These are phyloP conservation scores for Melanotaenia duboulayi DNA, from an alignment of 2,113 vertebrate genomes.

Conservation along the genomic window DNA sequence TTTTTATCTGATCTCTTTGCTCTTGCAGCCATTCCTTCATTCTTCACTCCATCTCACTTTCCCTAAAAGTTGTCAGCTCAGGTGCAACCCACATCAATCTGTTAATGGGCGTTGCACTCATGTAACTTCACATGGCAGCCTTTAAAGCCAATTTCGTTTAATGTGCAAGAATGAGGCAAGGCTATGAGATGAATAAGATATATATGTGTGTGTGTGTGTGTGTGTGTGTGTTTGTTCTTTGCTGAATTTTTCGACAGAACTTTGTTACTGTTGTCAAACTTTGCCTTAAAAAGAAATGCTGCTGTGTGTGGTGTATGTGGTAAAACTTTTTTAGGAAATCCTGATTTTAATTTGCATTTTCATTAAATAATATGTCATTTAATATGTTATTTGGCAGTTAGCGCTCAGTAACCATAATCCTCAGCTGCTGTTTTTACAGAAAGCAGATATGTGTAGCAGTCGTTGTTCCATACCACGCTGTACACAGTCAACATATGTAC, in stretches of 20 bases:
- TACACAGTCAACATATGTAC: neutral
- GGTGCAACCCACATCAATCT: slow-evolving; percentile 49
- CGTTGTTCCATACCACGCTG: no score
- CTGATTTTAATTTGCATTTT: slow-evolving; percentile 3
- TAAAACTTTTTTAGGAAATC: neutral
- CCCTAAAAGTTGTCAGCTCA: slow-evolving; percentile 41
- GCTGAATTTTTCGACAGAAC: neutral
- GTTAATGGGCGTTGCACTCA: slow-evolving; percentile 38
- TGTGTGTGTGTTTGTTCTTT: neutral
- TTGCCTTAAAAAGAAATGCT: neutral
- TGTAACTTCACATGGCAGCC: slow-evolving; percentile 19
- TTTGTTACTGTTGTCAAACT: neutral
- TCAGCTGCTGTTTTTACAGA: no score
- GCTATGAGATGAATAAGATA: slow-evolving; percentile 1
- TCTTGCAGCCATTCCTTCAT: slow-evolving; percentile 30
- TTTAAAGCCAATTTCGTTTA: slow-evolving; percentile 30
- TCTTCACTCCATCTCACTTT: slow-evolving; percentile 39
- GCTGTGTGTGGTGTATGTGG: neutral
- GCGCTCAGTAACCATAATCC: neutral
- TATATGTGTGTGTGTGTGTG: neutral
- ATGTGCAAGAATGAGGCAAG: neutral
- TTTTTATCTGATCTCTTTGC: slow-evolving; percentile 57
- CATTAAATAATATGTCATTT: neutral
- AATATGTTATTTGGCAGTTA: neutral
- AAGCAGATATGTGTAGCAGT: no score